phyloP scores from a whole-genome alignment of 2,113 vertebrate genomes.

The Periophthalmus modestus region DNA sequence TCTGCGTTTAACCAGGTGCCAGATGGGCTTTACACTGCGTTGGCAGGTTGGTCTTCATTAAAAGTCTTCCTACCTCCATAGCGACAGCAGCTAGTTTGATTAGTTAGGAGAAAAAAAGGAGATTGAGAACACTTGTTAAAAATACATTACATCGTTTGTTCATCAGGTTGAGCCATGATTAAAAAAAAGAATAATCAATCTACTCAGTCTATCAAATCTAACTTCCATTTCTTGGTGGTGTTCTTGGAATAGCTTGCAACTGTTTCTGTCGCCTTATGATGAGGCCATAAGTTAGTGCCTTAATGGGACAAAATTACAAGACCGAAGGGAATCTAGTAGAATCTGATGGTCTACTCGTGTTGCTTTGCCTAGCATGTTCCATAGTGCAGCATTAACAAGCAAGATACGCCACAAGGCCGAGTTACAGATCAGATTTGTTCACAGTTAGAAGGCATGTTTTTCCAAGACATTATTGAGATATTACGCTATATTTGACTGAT shows the following conservation, averaged over 20 bases:
- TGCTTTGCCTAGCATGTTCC: no score
- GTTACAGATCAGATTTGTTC: no score
- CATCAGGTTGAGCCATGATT: background rate
- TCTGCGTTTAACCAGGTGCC: slow-evolving; percentile 39
- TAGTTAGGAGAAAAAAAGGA: slow-evolving; percentile 42
- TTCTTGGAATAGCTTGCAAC: background rate
- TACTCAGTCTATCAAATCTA: background rate
- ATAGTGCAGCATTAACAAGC: no score
- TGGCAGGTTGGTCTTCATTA: slow-evolving; percentile 67
- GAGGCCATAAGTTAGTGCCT: background rate
- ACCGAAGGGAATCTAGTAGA: no score
- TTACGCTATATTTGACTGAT: no score
- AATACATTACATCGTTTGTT: slow-evolving; percentile 21
- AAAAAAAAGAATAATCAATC: background rate
- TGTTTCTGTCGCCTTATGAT: background rate
- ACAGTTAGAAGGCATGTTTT: no score
- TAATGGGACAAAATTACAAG: no score
- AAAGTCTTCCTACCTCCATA: slow-evolving; percentile 40
- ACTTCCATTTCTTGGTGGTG: background rate
- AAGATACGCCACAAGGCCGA: no score
- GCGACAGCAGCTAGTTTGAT: slow-evolving; percentile 41
- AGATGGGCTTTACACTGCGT: slow-evolving; percentile 48
- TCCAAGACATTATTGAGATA: no score
- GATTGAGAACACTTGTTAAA: slow-evolving; percentile 42
- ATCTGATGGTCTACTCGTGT: no score